A percentile compares a stretch with the other conserved stretches of the same genome.
These are phyloP conservation scores for Scylla paramamosain DNA, from an alignment of 1,140 invertebrate species.

Conservation along the genomic window DNA sequence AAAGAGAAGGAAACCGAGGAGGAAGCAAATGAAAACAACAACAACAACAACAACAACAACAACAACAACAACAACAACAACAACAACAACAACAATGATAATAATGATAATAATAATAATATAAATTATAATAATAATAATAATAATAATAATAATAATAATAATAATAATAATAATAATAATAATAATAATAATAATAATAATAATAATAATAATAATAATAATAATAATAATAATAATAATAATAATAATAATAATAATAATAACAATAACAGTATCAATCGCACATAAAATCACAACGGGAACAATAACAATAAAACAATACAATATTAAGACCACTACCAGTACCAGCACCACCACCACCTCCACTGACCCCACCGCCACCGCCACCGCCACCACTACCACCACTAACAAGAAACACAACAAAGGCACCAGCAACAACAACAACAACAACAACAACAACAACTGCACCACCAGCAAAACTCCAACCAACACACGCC, in stretches of 20 bases:
- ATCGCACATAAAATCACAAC: background rate
- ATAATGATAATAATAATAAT: too few species aligned
- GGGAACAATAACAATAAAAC: background rate
- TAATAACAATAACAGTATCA: background rate
- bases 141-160: conserved; percentile 22
- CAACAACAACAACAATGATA: background rate
- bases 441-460: too few species aligned
- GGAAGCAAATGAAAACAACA: too few species aligned
- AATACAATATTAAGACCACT: too few species aligned
- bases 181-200: background rate
- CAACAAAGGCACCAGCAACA: too few species aligned
- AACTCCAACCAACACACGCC: too few species aligned
- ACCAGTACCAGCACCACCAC: background rate
- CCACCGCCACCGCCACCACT: too few species aligned
- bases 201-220: conserved; percentile 14
- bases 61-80: background rate
- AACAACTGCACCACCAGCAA: too few species aligned
- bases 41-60: background rate
- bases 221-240: conserved; percentile 18
- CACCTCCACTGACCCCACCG: too few species aligned
- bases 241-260: background rate
- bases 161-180: conserved; percentile 26
- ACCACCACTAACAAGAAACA: too few species aligned
- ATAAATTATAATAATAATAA: background rate
- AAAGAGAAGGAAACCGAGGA: too few species aligned